Evolutionary conservation across 2,888 invertebrate species (phyloP).

Genomic region (Uropetala carovei): DNA sequence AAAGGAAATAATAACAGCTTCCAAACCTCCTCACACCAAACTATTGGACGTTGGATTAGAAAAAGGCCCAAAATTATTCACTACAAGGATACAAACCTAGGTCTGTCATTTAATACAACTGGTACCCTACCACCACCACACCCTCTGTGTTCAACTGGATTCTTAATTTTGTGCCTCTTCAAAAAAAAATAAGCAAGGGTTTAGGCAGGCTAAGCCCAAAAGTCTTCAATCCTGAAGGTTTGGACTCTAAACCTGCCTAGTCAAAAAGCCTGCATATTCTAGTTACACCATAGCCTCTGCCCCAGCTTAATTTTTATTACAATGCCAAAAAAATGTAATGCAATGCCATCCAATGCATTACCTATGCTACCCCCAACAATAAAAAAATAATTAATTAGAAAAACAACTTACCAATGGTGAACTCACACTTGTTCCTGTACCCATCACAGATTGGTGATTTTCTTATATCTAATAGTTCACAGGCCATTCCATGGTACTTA

Average conservation of each 20-base stretch:
- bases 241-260: not conserved
- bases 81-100: not conserved
- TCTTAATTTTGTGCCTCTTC: not conserved
- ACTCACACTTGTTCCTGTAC: constrained; percentile 98
- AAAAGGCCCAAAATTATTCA: not conserved
- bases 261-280: constrained; percentile 5
- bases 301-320: not conserved
- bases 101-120: not conserved
- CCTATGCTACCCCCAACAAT: not conserved
- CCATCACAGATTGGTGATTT: constrained; percentile 78
- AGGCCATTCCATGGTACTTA: constrained; percentile 77
- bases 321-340: not conserved
- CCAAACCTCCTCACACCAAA: not conserved
- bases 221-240: not conserved
- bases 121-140: not conserved
- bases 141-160: not conserved
- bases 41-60: not conserved
- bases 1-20: no score
- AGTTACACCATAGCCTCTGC: not conserved
- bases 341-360: constrained; percentile 1
- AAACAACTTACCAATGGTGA: constrained; percentile 88
- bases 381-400: not conserved
- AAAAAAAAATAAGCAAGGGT: constrained; percentile 6
- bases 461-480: constrained; percentile 77
- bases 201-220: not conserved